These are phyloP conservation scores for Limnephilus auricula DNA, from an alignment of 2,888 invertebrate genomes.

Conservation along the genomic window DNA sequence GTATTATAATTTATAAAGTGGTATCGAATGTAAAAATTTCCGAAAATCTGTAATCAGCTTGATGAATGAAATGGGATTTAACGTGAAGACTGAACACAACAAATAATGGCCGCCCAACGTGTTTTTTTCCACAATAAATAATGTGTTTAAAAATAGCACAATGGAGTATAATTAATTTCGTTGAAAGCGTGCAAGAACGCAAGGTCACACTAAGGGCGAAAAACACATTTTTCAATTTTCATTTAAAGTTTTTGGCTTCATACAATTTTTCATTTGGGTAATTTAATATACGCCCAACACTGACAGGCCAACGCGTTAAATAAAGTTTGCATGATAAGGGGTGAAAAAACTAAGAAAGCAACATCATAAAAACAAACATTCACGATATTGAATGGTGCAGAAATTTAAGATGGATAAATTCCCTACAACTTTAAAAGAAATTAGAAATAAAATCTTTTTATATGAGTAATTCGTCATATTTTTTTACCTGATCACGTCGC, in stretches of 20 bases:
- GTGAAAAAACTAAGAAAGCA: conserved; percentile 18
- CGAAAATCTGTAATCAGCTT: neutral
- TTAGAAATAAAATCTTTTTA: neutral
- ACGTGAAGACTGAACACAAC: neutral
- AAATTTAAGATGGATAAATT: neutral
- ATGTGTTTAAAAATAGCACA: neutral
- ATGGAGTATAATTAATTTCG: neutral
- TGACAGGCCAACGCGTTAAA: too few species aligned
- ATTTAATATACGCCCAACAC: too few species aligned
- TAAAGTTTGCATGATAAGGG: neutral
- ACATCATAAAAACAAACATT: neutral
- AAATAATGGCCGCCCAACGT: neutral
- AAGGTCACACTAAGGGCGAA: neutral
- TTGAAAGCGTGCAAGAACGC: neutral
- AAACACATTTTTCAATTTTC: neutral
- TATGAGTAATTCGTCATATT: neutral
- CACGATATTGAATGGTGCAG: neutral
- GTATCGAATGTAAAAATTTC: neutral
- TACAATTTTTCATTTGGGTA: too few species aligned
- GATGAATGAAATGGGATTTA: neutral
- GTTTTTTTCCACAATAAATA: neutral
- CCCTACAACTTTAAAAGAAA: neutral
- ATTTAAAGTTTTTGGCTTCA: neutral
- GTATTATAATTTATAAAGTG: neutral
- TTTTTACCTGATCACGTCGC: neutral